Evolutionary conservation across 1,140 invertebrate species (phyloP).

Genomic region (Arion vulgaris): DNA sequence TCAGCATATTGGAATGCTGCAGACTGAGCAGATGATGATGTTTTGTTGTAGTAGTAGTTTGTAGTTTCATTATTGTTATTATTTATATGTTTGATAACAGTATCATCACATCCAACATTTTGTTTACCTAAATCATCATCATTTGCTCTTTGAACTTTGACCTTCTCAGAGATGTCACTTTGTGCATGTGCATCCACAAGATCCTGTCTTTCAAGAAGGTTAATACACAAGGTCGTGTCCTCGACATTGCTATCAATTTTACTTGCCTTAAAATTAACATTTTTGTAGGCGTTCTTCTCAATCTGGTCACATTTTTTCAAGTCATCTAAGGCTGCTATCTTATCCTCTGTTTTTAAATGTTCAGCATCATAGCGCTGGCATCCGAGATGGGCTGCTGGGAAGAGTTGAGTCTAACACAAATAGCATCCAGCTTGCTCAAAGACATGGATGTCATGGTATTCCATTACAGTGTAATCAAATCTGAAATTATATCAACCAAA

Average conservation of each 20-base stretch:
- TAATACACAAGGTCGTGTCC: neutral
- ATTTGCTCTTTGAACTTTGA: neutral
- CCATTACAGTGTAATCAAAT: constrained; percentile 37
- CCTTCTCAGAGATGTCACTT: neutral
- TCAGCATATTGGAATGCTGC: constrained; percentile 4
- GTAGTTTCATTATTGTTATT: constrained; percentile 29
- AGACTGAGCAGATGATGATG: neutral
- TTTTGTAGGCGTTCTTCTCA: neutral
- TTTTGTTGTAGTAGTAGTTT: constrained; percentile 29
- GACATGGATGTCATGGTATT: constrained; percentile 24
- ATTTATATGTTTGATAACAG: constrained; percentile 15
- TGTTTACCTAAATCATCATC: neutral
- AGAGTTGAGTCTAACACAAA: constrained; percentile 35
- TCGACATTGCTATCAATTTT: neutral
- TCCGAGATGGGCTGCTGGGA: constrained; percentile 7
- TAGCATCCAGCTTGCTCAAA: constrained; percentile 34
- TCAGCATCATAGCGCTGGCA: neutral
- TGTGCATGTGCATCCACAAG: neutral
- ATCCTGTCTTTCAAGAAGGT: neutral
- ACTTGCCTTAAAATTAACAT: neutral
- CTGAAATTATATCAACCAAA: neutral
- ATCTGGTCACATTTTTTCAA: neutral
- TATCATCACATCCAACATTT: neutral
- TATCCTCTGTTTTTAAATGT: too few relatives aligned
- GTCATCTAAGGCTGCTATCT: neutral